Evolutionary conservation across 2,113 vertebrate species (phyloP).

Genomic region (Gracilinanus agilis): DNA sequence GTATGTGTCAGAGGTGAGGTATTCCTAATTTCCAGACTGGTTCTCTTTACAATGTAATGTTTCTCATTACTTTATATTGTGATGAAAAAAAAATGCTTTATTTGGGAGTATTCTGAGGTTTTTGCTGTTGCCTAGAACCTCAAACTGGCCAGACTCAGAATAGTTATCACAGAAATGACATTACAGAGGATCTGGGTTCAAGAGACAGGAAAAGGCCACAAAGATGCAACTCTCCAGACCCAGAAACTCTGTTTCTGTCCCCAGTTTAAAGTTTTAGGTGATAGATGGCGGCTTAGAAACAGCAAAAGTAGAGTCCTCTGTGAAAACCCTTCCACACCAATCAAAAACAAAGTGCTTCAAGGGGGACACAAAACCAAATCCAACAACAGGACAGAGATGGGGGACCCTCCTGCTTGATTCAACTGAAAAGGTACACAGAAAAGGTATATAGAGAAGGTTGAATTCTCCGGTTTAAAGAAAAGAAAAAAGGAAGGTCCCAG

Average conservation of each 20-base stretch:
- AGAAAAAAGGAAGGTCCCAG: no score
- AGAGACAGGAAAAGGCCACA: not conserved
- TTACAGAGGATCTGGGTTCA: not conserved
- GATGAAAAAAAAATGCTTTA: not conserved
- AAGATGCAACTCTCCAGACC: not conserved
- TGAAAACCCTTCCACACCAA: no score
- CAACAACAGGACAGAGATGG: no score
- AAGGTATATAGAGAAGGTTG: no score
- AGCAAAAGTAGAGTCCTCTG: no score
- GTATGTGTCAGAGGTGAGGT: not conserved
- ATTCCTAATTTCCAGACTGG: not conserved
- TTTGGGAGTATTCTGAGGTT: not conserved
- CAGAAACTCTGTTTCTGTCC: not conserved
- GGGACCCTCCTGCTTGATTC: no score
- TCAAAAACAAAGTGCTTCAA: no score
- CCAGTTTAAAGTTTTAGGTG: not conserved
- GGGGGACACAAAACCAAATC: no score
- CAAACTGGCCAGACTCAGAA: not conserved
- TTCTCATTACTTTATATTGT: not conserved
- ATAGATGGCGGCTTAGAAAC: no score
- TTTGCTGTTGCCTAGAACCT: not conserved
- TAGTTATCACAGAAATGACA: not conserved
- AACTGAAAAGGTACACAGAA: no score
- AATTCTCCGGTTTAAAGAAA: no score
- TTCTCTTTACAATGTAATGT: not conserved